Percentiles rank a stretch among this genome's conserved stretches.
These are phyloP conservation scores for Stratiomys singularior DNA, from an alignment of 2,888 invertebrate species.

Conservation along the genomic window DNA sequence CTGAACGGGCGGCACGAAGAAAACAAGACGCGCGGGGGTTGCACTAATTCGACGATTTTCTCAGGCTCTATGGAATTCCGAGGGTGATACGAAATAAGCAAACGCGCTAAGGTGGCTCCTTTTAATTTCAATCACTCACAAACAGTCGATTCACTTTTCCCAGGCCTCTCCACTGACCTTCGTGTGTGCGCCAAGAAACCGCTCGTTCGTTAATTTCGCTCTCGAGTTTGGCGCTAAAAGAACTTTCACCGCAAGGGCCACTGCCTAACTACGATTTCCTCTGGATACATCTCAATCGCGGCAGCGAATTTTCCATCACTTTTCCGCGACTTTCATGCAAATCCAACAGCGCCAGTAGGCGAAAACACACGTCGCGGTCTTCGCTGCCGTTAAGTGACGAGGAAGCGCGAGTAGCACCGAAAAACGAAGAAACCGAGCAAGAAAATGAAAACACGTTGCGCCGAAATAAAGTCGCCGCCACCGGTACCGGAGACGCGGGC, in stretches of 20 bases:
- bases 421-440: not conserved
- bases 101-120: no score
- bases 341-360: not conserved
- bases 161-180: not conserved
- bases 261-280: no score
- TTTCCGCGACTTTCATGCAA: not conserved
- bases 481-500: slow-evolving; percentile 9
- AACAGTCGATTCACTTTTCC: no score
- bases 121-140: no score
- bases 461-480: not conserved
- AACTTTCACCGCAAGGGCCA: not conserved
- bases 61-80: not conserved
- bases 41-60: not conserved
- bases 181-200: not conserved
- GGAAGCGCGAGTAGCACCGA: not conserved
- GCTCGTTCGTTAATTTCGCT: not conserved
- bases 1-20: not conserved
- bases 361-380: not conserved
- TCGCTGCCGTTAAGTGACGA: not conserved
- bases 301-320: not conserved
- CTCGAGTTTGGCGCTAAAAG: not conserved
- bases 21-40: not conserved
- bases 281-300: not conserved
- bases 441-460: slow-evolving; percentile 25
- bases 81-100: not conserved